Base-by-base conservation (phyloP, 2,797 vertebrate species). In the Microcaecilia unicolor region DNA sequence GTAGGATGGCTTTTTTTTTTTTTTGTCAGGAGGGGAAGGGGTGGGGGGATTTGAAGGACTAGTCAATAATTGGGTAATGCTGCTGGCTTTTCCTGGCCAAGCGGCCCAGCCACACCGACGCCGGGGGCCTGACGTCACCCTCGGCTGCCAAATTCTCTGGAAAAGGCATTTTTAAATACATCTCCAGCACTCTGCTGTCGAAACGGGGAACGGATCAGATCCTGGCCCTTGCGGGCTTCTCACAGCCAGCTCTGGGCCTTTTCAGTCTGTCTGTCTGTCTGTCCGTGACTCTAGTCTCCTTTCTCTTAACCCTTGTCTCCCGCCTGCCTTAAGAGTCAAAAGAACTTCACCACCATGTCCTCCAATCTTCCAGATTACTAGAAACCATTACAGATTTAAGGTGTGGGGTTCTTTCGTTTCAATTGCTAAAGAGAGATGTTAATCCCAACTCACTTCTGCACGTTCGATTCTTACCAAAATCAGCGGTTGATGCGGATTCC, bases 31-130 rank as follows among this genome's bases (percentile, higher is more conserved):
- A 44, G 44, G 31, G 35, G 17, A 25, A 29, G 23, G 28, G 29
- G n/a, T n/a, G n/a, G n/a, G 19, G 11, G 31, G 26, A 35, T 41
- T 48, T 48, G 41, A 41, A 29, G 57, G 67, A 64, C 61, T 70
- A 64, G 63, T 49, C 53, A 27, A 67, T 64, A 72, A 74, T 71
- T 70, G 66, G 74, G 64, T 67, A 59, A 70, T 51, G 35, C 48
- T 48, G 31, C 40, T 44, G 45, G 64, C 58, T 68, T 75, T 78
- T 50, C 31, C 57, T 57, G 51, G 70, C 73, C 31, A 36, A 67
- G 72, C 67, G 64, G 64, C 82, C 79, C 83, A 83, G 90, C 85
- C 88, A 81, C 64, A 58, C 71, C 67, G 90, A 91, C 89, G 90
- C 88, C 90, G 69, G 63, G 51, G 39, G 37, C 60, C 55, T 86